phyloP scores from a whole-genome alignment of 2,888 invertebrate species.

The Sympetrum striolatum region DNA sequence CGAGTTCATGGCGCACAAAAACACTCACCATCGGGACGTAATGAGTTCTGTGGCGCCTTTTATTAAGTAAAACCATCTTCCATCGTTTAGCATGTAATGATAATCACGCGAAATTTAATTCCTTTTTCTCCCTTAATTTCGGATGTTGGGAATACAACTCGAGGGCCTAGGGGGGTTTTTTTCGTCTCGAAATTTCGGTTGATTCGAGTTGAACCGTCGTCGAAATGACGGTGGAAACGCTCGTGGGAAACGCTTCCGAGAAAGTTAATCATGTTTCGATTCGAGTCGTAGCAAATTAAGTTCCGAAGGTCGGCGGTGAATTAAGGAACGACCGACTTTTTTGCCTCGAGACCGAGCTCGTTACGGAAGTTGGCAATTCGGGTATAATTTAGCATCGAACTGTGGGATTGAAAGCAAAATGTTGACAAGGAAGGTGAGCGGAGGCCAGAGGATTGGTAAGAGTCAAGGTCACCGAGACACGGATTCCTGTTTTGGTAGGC shows the following conservation, averaged over 20 bases:
- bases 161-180: no score
- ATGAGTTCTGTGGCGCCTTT: no score
- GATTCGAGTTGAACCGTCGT: background rate
- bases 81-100: no score
- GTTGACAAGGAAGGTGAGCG: background rate
- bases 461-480: slow-evolving; percentile 18
- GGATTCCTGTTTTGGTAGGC: slow-evolving; percentile 21
- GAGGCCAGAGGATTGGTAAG: background rate
- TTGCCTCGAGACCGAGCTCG: background rate
- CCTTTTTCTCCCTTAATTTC: no score
- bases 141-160: no score
- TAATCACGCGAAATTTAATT: no score
- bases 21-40: no score
- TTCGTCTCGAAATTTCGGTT: background rate
- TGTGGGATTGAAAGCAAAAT: slow-evolving; percentile 9
- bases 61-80: no score
- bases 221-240: background rate
- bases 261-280: background rate
- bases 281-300: background rate
- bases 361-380: slow-evolving; percentile 9
- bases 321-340: background rate
- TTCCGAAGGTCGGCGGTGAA: background rate
- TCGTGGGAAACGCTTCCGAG: background rate
- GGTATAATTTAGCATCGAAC: slow-evolving; percentile 14
- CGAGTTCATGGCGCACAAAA: no score